Conservation (phyloP, 2,888 invertebrate species). For the Trimorus sp. region DNA sequence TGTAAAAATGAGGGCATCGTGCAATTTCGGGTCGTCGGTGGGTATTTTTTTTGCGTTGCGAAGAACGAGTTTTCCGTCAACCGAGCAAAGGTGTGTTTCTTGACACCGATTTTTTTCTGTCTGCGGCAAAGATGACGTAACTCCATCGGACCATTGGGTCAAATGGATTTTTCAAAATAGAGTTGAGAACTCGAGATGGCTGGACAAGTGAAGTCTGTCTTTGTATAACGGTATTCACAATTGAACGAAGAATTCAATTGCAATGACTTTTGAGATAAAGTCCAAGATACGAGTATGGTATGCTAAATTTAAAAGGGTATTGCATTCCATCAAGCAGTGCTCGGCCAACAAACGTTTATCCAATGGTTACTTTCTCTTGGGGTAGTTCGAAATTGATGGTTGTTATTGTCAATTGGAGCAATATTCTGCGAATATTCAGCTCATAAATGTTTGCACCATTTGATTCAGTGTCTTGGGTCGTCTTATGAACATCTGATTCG, state of each 20-base stretch:
- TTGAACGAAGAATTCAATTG: background rate
- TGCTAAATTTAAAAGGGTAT: conserved; percentile 16
- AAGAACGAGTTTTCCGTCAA: no score
- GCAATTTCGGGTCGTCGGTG: no score
- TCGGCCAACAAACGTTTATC: conserved; percentile 46
- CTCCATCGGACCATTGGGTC: no score
- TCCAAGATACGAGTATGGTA: conserved; percentile 7
- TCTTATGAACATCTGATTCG: conserved; percentile 55
- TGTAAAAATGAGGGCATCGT: no score
- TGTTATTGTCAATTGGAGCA: conserved; percentile 58
- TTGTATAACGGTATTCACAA: no score
- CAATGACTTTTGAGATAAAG: background rate
- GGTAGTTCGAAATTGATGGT: conserved; percentile 55
- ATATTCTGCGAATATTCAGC: conserved; percentile 60
- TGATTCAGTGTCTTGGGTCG: conserved; percentile 46
- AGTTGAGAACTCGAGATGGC: no score
- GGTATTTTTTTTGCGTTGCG: no score
- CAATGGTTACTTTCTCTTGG: conserved; percentile 54
- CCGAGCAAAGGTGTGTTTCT: no score
- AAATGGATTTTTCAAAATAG: no score
- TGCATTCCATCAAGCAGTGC: conserved; percentile 27
- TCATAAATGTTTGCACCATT: conserved; percentile 50
- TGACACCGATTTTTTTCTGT: no score
- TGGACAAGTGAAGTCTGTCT: no score
- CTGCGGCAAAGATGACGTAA: no score